Evolutionary conservation across 2,113 vertebrate species (phyloP), one percentile per base, ranked within the genome.

Genomic region (Oncorhynchus masou): DNA sequence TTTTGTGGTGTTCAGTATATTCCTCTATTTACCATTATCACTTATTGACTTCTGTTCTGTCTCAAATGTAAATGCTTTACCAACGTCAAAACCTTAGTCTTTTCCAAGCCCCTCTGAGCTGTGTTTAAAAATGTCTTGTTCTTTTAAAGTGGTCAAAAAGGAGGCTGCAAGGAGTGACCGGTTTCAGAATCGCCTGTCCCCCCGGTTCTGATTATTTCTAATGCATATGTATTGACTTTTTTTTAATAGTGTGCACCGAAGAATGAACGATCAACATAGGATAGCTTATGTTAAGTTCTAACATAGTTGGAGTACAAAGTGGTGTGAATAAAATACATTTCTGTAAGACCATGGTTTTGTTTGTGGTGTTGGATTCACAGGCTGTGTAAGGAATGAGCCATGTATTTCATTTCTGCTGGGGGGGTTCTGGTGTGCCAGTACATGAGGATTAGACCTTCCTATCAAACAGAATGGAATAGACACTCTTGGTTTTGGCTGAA

Each of bases 241-340:
- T 89, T 87, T 81, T 11, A 11, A 51, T 91, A 88, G 90, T 73
- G 80, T 91, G 91, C 91, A 90, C 88, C 92, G 91, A 91, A 79
- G 87, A 86, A 85, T 80, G 91, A 90, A 76, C 79, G 84, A 83
- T 83, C 84, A 85, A 83, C 84, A 91, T 93, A 92, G 91, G 90
- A 92, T 86, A 73, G 73, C 87, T 79, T 65, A 86, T 88, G 91
- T 91, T 91, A 90, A 88, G 86, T 92, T 91, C 89, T 93, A 93
- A 93, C 90, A 90, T 93, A 94, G 91, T 79, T 91, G 88, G 81
- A 90, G 79, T 93, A 94, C 90, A 90, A 91, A 89, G 85, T 79
- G 80, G 84, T 91, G 90, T 91, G 89, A 93, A 94, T 93, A 92
- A 93, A 81, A 74, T 45, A 59, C 7, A 71, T 91, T 91, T 92